Evolutionary conservation across 64 coral and sea anemone species (phyloP), one percentile per base, ranked within the genome.

Genomic region (Porites lutea): DNA sequence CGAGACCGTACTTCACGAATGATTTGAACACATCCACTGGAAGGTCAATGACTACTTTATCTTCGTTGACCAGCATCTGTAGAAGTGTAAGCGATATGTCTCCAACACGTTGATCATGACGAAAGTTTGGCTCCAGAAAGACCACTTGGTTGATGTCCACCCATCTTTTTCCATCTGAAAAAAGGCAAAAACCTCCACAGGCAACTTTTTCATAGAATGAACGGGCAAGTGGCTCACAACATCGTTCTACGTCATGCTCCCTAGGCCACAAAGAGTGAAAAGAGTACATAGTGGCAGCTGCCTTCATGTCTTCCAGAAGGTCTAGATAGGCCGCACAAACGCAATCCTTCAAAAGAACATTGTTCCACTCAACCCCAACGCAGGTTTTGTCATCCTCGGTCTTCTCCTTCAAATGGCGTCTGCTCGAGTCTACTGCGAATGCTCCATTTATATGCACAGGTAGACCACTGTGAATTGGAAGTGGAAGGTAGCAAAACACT

Each of bases 181-280:
- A 81, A 5, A 81, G 37, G 47, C 2, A 9, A 19, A 4, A 8
- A 9, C 14, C 4, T 62, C 20, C 13, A 46, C 21, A 7, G 0
- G 19, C 48, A 58, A 92, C 49, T 16, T 44, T 49, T 13, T 79
- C 62, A n/a, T 94, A 98, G 12, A 98, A 94, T 72, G 77, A 59
- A 12, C 79, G 74, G 1, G 80, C 58, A 76, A 97, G 72, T 5
- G 75, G 48, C 5, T 65, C 27, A 45, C 92, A 94, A 19, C 67
- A 68, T 82, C 48, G 13, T 15, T 60, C 43, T 18, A 96, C 48
- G 52, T 50, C 46, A 14, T 3, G 13, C 60, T 43, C 54, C 16
- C 54, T 94, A 11, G 96, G 96, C 96, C 96, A 98, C 4, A 98
- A 62, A 11, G n/a, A n/a, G 59, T 94, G 86, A 54, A 88, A 98